Evolutionary conservation across 2,797 vertebrate genomes (phyloP), one percentile per base, ranked within the genome.

Genomic region (Hypotaenidia okinawae): DNA sequence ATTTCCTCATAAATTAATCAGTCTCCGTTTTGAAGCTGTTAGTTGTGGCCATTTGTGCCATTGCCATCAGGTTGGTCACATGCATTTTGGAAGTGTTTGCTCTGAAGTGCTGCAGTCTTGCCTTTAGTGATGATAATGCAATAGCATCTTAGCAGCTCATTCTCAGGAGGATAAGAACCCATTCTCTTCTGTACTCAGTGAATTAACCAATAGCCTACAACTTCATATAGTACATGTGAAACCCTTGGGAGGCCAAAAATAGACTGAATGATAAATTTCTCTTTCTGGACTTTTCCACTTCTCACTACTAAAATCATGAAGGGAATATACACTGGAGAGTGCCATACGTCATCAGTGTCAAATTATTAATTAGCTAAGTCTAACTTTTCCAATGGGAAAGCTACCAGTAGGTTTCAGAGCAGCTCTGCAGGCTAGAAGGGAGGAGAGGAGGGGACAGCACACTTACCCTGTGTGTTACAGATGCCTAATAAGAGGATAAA

Each of bases 321-420:
- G 35, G 83, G 7, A 90, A 94, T 87, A 95, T 52, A 85, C 84
- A 77, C 58, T 80, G 30, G 84, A 90, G 68, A 69, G 45, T 33
- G 45, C 49, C 25, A 78, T 54, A 69, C 39, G 74, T 64, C 37
- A 80, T 3, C 81, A 14, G 30, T 93, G 61, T 85, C 72, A 89
- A 82, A 67, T 61, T 24, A 91, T 59, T 91, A 94, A 88, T 85
- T 87, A 91, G 81, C n/a, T 41, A 85, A 62, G 10, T 47, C 49
- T 87, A 87, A 61, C 8, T 87, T 84, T 61, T 43, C 87, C 2
- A 0, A 62, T 32, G 28, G 47, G 77, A 91, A 91, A 69, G 39
- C 41, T 78, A 49, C 27, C 17, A 2, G 0, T 28, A 68, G 28
- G 25, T 89, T 82, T 92, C 62, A 93, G 21, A 88, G 57, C 25